Evolutionary conservation across 1,140 invertebrate species (phyloP), one percentile per base, ranked within the genome.

Genomic region (Platorchestia sp.): DNA sequence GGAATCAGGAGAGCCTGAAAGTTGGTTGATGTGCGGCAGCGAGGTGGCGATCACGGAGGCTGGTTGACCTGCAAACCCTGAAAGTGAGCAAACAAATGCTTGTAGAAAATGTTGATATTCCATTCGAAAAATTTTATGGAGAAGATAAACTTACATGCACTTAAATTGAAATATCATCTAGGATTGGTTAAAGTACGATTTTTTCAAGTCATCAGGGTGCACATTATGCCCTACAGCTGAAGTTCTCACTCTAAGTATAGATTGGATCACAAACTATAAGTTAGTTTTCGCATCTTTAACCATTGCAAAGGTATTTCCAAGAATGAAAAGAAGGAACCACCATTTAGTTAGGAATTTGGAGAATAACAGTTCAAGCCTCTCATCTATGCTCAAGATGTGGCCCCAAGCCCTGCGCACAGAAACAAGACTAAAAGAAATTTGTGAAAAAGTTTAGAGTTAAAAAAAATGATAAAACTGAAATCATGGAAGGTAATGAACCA

Each of bases 1-100:
- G 6, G 45, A 40, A 44, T 42, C 43, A 45, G 91, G 91, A 93
- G 91, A 44, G 95, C 51, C 95, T 7, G 95, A 3, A 42, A 95
- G 95, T 45, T 95, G 95, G 95, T 95, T 75, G 95, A 95, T 53
- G 95, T 95, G 95, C 51, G 95, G 95, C 95, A 95, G 86, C 19
- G 95, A 95, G 6, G 86, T 95, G 45, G 95, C 95, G 53, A 40
- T 95, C 43, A 87, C 95, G 95, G 95, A 45, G 86, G 95, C 95
- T 95, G 95, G 95, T 95, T 95, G 95, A 16, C 7, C 40, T 40
- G 95, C 95, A 47, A 95, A 45, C 41, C 95, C 95, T 95, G 95
- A 10, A 45, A 95, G 36, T 75, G 27, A 75, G 36, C 10, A 75
- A 19, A 75, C 7, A 75, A 36, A 51, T 19, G 47, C 47, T 51